These are phyloP conservation scores for Sarcoramphus papa DNA, from an alignment of 2,797 vertebrate species.

Conservation along the genomic window DNA sequence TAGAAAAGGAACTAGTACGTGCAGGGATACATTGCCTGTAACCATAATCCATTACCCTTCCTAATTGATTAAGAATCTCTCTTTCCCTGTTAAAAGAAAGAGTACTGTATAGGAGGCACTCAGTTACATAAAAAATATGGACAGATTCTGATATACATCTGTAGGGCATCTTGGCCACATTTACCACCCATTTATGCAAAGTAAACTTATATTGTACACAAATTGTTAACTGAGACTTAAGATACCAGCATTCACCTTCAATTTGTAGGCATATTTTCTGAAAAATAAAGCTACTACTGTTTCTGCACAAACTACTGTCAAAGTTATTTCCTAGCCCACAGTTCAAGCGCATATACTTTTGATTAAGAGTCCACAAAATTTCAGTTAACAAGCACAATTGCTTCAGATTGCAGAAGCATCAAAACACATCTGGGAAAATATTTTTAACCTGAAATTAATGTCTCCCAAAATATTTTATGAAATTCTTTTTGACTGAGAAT, in stretches of 20 bases:
- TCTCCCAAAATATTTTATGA: not conserved
- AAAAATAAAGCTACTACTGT: not conserved
- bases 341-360: not conserved
- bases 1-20: not conserved
- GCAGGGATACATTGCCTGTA: not conserved
- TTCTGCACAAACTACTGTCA: not conserved
- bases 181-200: not conserved
- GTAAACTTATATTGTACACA: not conserved
- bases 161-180: not conserved
- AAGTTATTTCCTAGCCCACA: not conserved
- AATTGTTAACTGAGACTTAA: not conserved
- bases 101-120: not conserved
- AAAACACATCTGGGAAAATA: not conserved
- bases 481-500: not conserved
- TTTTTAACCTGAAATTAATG: not conserved
- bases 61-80: not conserved
- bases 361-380: not conserved
- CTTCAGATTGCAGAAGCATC: not conserved
- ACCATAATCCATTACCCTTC: not conserved
- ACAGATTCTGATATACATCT: not conserved
- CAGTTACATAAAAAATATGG: not conserved
- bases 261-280: not conserved
- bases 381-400: not conserved
- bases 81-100: not conserved
- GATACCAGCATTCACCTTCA: not conserved